Percentiles rank a stretch among this genome's conserved stretches.
phyloP scores from a whole-genome alignment of 2,888 invertebrate species.

The Eumacrocentrus americanus region DNA sequence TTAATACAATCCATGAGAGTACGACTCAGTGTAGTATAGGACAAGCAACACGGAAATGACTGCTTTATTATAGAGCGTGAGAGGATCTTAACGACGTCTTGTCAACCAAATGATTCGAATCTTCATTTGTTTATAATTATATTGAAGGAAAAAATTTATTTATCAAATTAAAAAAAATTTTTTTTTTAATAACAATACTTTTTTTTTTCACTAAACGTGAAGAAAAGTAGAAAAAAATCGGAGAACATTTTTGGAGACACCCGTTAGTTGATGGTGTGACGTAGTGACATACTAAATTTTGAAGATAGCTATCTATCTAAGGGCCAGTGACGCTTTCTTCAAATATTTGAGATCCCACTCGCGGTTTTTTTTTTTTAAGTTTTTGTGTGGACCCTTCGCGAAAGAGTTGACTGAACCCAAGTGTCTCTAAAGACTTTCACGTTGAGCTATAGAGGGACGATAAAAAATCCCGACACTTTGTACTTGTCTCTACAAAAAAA shows the following conservation, averaged over 20 bases:
- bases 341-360: slow-evolving; percentile 43
- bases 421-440: slow-evolving; percentile 29
- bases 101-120: slow-evolving; percentile 4
- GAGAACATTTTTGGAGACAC: slow-evolving; percentile 11
- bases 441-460: neutral
- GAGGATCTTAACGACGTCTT: neutral
- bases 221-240: neutral
- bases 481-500: slow-evolving; percentile 6
- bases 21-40: too few relatives aligned
- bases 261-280: slow-evolving; percentile 18
- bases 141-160: neutral
- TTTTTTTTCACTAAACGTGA: neutral
- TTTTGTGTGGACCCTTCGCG: slow-evolving; percentile 1
- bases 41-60: slow-evolving; percentile 8
- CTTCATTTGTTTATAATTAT: neutral
- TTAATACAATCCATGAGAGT: slow-evolving; percentile 5
- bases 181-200: neutral
- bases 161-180: neutral
- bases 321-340: slow-evolving; percentile 32
- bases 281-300: slow-evolving; percentile 41
- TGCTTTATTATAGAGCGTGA: neutral
- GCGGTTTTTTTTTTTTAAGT: slow-evolving; percentile 25
- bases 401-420: slow-evolving; percentile 21
- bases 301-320: slow-evolving; percentile 48
- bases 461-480: slow-evolving; percentile 18